A percentile compares a stretch with the other conserved stretches of the same genome.
Evolutionary conservation across 2,888 invertebrate genomes (phyloP).

Genomic region (Strigamia transsilvanica): DNA sequence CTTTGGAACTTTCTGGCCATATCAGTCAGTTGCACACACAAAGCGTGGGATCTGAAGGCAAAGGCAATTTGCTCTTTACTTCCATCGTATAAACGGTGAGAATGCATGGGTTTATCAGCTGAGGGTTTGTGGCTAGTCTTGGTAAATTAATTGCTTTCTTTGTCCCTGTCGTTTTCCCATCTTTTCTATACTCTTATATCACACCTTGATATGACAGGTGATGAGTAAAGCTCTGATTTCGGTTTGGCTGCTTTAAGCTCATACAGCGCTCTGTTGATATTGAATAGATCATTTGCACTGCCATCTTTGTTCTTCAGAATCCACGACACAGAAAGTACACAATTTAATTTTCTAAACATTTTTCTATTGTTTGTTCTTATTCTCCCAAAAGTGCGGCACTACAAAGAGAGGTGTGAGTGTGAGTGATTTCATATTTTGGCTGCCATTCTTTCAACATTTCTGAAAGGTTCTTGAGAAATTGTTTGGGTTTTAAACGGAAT

Average conservation of each 20-base stretch:
- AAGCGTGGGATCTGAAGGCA: conserved; percentile 34
- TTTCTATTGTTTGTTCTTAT: too few species aligned
- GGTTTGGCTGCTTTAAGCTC: conserved; percentile 11
- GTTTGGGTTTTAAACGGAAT: too few species aligned
- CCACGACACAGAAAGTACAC: neutral
- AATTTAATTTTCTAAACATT: too few species aligned
- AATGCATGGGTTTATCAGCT: conserved; percentile 44
- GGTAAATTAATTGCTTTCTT: conserved; percentile 47
- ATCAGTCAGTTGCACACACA: conserved; percentile 45
- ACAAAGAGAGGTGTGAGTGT: too few species aligned
- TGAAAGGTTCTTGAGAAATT: too few species aligned
- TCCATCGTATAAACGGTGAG: conserved; percentile 38
- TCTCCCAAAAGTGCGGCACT: too few species aligned
- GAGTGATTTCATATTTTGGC: too few species aligned
- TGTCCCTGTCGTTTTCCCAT: conserved; percentile 24
- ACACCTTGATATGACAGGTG: conserved; percentile 49
- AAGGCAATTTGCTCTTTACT: conserved; percentile 49
- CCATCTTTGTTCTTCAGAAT: neutral
- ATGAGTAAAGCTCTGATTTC: conserved; percentile 17
- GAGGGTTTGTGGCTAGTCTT: conserved; percentile 28
- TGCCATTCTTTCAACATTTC: too few species aligned
- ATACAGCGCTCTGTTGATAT: neutral
- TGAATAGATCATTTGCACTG: neutral
- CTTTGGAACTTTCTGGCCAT: conserved; percentile 38
- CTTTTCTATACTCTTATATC: conserved; percentile 28